These are phyloP conservation scores for Limnephilus auricula DNA, from an alignment of 2,888 invertebrate species.

Conservation along the genomic window DNA sequence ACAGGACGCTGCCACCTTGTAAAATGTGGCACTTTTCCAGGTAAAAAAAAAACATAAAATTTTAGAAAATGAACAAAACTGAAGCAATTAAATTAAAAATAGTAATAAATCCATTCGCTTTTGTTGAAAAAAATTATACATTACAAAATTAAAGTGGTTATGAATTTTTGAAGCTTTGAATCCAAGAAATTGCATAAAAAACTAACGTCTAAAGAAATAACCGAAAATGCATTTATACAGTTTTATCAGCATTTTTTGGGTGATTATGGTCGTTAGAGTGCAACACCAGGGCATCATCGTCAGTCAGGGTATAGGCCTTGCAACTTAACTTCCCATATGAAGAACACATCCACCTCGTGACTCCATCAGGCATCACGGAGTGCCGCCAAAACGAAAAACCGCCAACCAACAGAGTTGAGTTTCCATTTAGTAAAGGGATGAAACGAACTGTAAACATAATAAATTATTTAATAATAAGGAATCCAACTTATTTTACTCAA, in stretches of 20 bases:
- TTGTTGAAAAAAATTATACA: too few species aligned
- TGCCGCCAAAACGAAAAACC: not conserved
- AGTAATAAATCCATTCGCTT: too few species aligned
- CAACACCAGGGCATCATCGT: not conserved
- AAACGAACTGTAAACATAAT: slow-evolving; percentile 8
- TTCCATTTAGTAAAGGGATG: slow-evolving; percentile 7
- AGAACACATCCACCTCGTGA: slow-evolving; percentile 20
- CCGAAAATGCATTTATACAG: not conserved
- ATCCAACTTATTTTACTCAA: not conserved
- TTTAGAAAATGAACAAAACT: too few species aligned
- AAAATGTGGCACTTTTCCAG: too few species aligned
- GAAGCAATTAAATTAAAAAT: too few species aligned
- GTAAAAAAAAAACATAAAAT: too few species aligned
- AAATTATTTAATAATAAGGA: not conserved
- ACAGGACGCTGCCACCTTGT: too few species aligned
- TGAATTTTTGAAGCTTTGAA: too few species aligned
- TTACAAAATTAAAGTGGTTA: too few species aligned
- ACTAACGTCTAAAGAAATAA: too few species aligned
- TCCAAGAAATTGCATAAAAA: too few species aligned
- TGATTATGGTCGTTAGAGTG: slow-evolving; percentile 13
- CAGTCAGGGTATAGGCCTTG: not conserved
- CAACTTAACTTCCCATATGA: not conserved
- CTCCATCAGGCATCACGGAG: not conserved
- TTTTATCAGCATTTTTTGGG: not conserved
- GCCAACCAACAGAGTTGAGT: not conserved